These are phyloP conservation scores for Melanotaenia trifasciata DNA, from an alignment of 2,797 vertebrate species.

Conservation along the genomic window DNA sequence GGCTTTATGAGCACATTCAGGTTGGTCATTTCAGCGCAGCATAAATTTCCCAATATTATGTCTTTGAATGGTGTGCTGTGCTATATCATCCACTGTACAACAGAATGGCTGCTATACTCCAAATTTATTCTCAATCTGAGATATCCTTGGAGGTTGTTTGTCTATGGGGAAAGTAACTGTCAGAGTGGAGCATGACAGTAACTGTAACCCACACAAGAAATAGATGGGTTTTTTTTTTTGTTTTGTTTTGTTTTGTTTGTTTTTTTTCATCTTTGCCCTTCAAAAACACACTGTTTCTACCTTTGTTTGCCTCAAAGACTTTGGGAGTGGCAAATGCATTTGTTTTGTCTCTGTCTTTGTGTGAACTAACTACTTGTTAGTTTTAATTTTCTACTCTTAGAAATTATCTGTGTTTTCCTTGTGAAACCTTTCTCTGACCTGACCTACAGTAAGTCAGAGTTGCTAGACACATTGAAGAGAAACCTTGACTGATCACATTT, in stretches of 20 bases:
- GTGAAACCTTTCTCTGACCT: slow-evolving; percentile 15
- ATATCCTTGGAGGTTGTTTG: slow-evolving; percentile 55
- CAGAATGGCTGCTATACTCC: slow-evolving; percentile 34
- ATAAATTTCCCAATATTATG: slow-evolving; percentile 21
- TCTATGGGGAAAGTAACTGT: slow-evolving; percentile 35
- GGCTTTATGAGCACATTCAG: slow-evolving; percentile 2
- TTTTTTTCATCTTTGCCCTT: slow-evolving; percentile 28
- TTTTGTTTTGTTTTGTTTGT: too few species aligned
- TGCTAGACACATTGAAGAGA: slow-evolving; percentile 21
- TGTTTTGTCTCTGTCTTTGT: slow-evolving; percentile 10
- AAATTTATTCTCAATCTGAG: slow-evolving; percentile 30
- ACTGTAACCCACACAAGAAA: slow-evolving; percentile 37
- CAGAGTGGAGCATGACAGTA: neutral
- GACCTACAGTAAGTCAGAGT: slow-evolving; percentile 12
- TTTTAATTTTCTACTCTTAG: slow-evolving; percentile 22
- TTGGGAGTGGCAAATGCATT: slow-evolving; percentile 18
- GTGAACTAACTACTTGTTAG: slow-evolving; percentile 16
- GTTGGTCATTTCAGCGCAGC: slow-evolving; percentile 19
- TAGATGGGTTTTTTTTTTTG: slow-evolving; percentile 18
- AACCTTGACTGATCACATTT: slow-evolving; percentile 6
- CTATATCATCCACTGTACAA: slow-evolving; percentile 25
- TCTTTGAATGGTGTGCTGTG: slow-evolving; percentile 2
- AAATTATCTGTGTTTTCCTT: slow-evolving; percentile 30
- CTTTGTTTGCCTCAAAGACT: slow-evolving; percentile 40
- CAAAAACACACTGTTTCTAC: slow-evolving; percentile 14